Evolutionary conservation across 2,888 invertebrate genomes (phyloP).

Genomic region (Cephus pygmeus): DNA sequence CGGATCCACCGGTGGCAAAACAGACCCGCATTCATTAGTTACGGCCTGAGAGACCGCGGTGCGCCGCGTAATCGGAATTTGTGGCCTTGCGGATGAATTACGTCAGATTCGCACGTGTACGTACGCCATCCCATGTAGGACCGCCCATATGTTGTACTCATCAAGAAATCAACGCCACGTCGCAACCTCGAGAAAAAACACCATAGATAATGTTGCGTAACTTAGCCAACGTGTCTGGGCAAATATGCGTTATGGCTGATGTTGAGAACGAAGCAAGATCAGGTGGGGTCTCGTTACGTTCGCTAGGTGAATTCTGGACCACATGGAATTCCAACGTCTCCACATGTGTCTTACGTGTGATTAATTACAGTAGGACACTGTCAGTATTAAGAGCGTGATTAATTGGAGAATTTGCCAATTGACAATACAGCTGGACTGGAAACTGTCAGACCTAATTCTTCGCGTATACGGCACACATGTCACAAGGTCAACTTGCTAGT

Average conservation of each 20-base stretch:
- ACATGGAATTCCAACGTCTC: not conserved
- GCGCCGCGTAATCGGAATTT: not conserved
- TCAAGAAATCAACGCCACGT: conserved; percentile 5
- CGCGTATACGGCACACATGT: not conserved
- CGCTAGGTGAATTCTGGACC: not conserved
- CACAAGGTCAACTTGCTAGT: not conserved
- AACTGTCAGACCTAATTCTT: not conserved
- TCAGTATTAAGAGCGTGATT: not conserved
- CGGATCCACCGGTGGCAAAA: not conserved
- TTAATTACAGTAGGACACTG: not conserved
- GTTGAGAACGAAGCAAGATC: not conserved
- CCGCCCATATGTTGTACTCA: conserved; percentile 2
- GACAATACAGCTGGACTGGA: not conserved
- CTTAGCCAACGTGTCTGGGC: not conserved
- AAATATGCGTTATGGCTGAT: not conserved
- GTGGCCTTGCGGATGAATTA: not conserved
- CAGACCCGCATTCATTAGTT: not conserved
- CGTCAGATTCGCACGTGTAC: not conserved
- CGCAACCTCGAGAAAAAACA: conserved; percentile 1
- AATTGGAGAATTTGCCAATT: not conserved
- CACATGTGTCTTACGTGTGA: not conserved
- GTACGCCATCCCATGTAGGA: not conserved
- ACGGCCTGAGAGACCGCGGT: not conserved
- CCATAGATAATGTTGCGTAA: not conserved
- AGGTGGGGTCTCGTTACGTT: not conserved